Evolutionary conservation across 1,140 invertebrate genomes (phyloP).

Genomic region (Chrysomallon squamiferum): DNA sequence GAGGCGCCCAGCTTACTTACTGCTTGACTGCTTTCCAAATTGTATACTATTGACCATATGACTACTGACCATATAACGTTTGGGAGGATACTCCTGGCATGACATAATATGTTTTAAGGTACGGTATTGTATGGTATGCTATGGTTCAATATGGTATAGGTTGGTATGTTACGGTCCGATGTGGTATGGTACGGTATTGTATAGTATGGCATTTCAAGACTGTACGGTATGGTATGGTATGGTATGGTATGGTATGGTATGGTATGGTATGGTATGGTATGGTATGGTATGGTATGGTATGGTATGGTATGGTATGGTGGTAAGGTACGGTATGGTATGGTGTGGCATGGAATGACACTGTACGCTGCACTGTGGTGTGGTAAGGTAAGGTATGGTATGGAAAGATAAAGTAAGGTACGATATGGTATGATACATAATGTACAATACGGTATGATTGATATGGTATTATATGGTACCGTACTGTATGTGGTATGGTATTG

Average conservation of each 20-base stretch:
- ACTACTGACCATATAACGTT: no score
- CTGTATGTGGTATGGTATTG: constrained; percentile 39
- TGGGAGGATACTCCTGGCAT: no score
- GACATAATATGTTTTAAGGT: no score
- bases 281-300: constrained; percentile 24
- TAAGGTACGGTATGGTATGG: constrained; percentile 21
- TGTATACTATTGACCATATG: no score
- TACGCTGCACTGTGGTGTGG: constrained; percentile 31
- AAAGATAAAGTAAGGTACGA: constrained; percentile 39
- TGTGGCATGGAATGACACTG: constrained; percentile 38
- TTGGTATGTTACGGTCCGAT: constrained; percentile 15
- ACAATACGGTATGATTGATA: background rate
- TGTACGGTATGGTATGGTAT: constrained; percentile 32
- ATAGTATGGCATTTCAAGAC: constrained; percentile 8
- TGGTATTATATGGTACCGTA: constrained; percentile 33
- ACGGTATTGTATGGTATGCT: no score
- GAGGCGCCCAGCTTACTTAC: no score
- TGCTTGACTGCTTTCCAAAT: no score
- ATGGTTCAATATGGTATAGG: no score
- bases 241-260: constrained; percentile 41
- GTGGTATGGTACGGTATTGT: constrained; percentile 33
- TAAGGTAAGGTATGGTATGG: constrained; percentile 32
- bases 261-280: constrained; percentile 37
- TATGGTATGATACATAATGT: constrained; percentile 25
- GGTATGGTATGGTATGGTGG: constrained; percentile 38